These are phyloP conservation scores for Hemibagrus guttatus DNA, from an alignment of 2,797 vertebrate genomes.

Conservation along the genomic window DNA sequence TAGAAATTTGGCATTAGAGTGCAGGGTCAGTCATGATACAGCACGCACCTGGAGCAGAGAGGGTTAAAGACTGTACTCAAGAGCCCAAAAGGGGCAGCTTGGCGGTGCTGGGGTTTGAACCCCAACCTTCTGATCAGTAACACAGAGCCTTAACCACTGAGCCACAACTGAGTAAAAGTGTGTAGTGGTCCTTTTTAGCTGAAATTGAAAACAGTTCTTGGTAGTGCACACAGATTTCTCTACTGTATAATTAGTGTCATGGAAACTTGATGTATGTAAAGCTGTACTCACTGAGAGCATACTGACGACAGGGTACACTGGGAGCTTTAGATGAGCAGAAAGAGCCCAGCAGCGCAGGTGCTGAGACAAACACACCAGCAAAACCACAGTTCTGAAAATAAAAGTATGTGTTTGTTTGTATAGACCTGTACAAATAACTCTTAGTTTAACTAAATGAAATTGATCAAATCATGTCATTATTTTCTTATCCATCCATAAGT, in stretches of 20 bases:
- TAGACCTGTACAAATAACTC: background rate
- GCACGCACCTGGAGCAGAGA: too few relatives aligned
- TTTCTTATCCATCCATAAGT: background rate
- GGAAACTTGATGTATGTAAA: slow-evolving; percentile 5
- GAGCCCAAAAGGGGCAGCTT: too few relatives aligned
- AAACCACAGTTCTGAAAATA: slow-evolving; percentile 73
- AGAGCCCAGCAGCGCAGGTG: slow-evolving; percentile 72
- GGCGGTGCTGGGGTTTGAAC: too few relatives aligned
- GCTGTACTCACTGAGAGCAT: slow-evolving; percentile 73
- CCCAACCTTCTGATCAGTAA: too few relatives aligned
- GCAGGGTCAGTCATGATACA: too few relatives aligned
- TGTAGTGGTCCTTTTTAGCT: background rate
- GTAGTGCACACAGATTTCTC: background rate
- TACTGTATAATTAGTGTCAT: background rate
- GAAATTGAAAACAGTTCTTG: background rate
- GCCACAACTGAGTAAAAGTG: background rate
- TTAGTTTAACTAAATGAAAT: background rate
- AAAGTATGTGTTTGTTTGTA: slow-evolving; percentile 7
- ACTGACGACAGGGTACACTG: slow-evolving; percentile 62
- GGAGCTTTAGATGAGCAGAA: slow-evolving; percentile 50
- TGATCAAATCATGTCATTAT: too few relatives aligned
- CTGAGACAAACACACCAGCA: slow-evolving; percentile 78
- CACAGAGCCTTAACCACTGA: too few relatives aligned
- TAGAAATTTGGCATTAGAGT: too few relatives aligned
- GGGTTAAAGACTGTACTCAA: too few relatives aligned